These are phyloP conservation scores for Pollimyrus isidori DNA, from an alignment of 2,113 vertebrate species.

Conservation along the genomic window DNA sequence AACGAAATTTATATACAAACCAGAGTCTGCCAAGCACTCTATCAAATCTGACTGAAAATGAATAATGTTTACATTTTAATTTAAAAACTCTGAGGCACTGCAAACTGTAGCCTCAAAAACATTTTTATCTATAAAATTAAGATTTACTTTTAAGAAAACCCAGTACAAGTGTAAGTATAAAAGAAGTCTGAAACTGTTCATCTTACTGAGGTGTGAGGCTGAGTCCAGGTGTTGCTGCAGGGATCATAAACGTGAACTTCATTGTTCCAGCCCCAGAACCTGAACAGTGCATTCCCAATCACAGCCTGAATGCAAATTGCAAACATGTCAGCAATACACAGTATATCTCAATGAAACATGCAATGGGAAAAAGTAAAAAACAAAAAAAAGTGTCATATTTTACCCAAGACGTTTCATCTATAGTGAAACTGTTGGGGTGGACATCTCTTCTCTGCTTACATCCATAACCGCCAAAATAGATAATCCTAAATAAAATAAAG, in stretches of 20 bases:
- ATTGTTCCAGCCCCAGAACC: slow-evolving; percentile 91
- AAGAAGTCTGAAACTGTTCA: slow-evolving; percentile 38
- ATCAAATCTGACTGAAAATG: background rate
- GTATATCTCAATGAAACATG: background rate
- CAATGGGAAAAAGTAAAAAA: background rate
- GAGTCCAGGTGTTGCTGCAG: slow-evolving; percentile 66
- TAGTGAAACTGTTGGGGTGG: slow-evolving; percentile 68
- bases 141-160: background rate
- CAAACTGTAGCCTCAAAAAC: background rate
- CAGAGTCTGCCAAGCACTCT: background rate
- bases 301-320: slow-evolving; percentile 32
- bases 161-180: background rate
- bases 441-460: slow-evolving; percentile 74
- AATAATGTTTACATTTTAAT: background rate
- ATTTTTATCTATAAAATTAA: background rate
- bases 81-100: background rate
- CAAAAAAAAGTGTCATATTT: slow-evolving; percentile 16
- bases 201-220: slow-evolving; percentile 68
- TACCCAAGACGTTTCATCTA: slow-evolving; percentile 91
- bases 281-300: slow-evolving; percentile 41
- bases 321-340: background rate
- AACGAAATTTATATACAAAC: background rate
- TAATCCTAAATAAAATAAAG: slow-evolving; percentile 59
- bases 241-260: slow-evolving; percentile 89
- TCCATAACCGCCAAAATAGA: slow-evolving; percentile 93